These are phyloP conservation scores for Pristionchus arcanus DNA, from an alignment of 2,888 invertebrate genomes.

Conservation along the genomic window DNA sequence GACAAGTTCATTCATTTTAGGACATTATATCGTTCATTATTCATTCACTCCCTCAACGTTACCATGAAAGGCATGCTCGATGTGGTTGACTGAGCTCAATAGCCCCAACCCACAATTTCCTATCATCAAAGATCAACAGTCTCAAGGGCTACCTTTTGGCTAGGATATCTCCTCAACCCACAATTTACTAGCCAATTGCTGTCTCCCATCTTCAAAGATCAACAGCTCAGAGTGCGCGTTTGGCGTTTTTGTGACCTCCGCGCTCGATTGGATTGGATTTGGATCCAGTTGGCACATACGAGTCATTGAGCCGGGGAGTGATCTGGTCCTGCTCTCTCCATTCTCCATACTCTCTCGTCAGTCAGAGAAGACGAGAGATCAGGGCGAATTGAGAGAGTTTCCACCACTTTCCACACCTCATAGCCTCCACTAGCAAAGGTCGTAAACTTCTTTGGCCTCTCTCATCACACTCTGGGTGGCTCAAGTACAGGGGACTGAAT, in stretches of 20 bases:
- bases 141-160: no score
- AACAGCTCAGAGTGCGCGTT: neutral
- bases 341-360: neutral
- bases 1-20: neutral
- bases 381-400: no score
- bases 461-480: neutral
- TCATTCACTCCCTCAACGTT: neutral
- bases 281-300: conserved; percentile 1
- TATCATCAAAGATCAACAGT: neutral
- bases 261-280: neutral
- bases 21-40: neutral
- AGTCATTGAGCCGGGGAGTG: neutral
- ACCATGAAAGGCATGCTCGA: neutral
- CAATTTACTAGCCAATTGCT: neutral
- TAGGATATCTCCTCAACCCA: no score
- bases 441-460: conserved; percentile 43
- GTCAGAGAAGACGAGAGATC: neutral
- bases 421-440: conserved; percentile 10
- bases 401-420: neutral
- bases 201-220: neutral
- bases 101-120: neutral
- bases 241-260: neutral
- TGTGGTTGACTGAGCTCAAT: neutral
- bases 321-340: conserved; percentile 23
- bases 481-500: conserved; percentile 16